phyloP scores from a whole-genome alignment of 2,113 vertebrate genomes.

The Lophius piscatorius region DNA sequence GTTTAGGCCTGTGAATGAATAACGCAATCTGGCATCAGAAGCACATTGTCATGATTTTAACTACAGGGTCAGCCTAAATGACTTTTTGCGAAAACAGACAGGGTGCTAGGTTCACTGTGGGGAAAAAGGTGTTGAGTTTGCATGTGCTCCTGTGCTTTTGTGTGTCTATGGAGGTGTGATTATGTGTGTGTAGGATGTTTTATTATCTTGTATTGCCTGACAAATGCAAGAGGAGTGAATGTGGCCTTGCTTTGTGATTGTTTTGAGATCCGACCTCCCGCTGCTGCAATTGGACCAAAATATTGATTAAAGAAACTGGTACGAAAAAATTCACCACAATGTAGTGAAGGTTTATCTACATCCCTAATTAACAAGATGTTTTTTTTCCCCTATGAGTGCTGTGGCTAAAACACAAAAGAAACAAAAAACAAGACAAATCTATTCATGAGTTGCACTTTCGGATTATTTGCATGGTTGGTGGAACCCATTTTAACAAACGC shows the following conservation, averaged over 20 bases:
- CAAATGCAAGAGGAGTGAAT: too few relatives aligned
- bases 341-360: too few relatives aligned
- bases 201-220: too few relatives aligned
- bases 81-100: slow-evolving; percentile 40
- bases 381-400: too few relatives aligned
- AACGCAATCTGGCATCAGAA: slow-evolving; percentile 12
- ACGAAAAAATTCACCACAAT: too few relatives aligned
- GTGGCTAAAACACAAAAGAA: slow-evolving; percentile 4
- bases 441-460: slow-evolving; percentile 21
- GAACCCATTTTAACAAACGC: slow-evolving; percentile 46
- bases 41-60: slow-evolving; percentile 33
- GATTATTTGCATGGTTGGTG: slow-evolving; percentile 32
- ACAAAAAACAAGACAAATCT: neutral
- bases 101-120: slow-evolving; percentile 10
- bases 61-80: slow-evolving; percentile 26
- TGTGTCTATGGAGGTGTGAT: slow-evolving; percentile 1
- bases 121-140: slow-evolving; percentile 13
- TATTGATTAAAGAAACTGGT: too few relatives aligned
- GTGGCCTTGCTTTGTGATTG: too few relatives aligned
- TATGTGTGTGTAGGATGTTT: too few relatives aligned
- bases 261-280: too few relatives aligned
- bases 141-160: neutral
- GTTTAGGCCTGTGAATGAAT: slow-evolving; percentile 39
- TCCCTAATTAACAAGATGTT: too few relatives aligned
- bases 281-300: too few relatives aligned